A percentile compares a stretch with the other conserved stretches of the same genome.
Conservation (phyloP, 2,888 invertebrate genomes). For the Acronicta alni region DNA sequence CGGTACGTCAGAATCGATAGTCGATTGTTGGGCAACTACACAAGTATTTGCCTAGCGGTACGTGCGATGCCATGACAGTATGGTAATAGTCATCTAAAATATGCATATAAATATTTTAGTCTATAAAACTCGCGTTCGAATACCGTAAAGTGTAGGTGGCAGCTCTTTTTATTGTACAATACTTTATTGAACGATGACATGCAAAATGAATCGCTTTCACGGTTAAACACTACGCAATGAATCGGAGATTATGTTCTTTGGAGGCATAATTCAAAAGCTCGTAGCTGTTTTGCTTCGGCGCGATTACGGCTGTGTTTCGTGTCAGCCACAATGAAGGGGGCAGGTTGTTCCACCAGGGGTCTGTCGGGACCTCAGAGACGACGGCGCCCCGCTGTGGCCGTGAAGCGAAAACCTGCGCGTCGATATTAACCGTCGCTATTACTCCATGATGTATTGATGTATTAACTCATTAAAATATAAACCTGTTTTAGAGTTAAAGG, state of each 20-base stretch:
- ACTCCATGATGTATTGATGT: conserved; percentile 83
- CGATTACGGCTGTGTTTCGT: conserved; percentile 68
- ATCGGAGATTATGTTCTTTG: conserved; percentile 58
- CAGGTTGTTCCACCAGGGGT: conserved; percentile 75
- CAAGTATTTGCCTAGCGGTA: conserved; percentile 80
- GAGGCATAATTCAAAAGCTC: conserved; percentile 66
- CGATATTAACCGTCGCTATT: conserved; percentile 76
- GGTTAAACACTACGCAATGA: conserved; percentile 46
- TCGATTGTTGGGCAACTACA: conserved; percentile 72
- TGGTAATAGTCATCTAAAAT: conserved; percentile 76
- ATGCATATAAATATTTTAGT: conserved; percentile 78
- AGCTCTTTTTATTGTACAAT: conserved; percentile 57
- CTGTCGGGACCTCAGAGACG: conserved; percentile 74
- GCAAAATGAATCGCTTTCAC: conserved; percentile 69
- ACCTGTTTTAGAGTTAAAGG: conserved; percentile 82
- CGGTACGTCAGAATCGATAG: conserved; percentile 73
- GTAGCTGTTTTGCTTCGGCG: conserved; percentile 64
- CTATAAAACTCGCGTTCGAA: conserved; percentile 68
- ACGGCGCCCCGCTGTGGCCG: conserved; percentile 77
- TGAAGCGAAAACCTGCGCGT: conserved; percentile 78
- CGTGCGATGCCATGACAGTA: conserved; percentile 65
- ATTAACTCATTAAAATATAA: conserved; percentile 86
- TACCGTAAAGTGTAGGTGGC: conserved; percentile 59
- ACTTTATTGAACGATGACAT: conserved; percentile 76
- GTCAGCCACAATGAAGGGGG: conserved; percentile 71